phyloP scores from a whole-genome alignment of 1,140 invertebrate genomes.

The Drosophila grimshawi region DNA sequence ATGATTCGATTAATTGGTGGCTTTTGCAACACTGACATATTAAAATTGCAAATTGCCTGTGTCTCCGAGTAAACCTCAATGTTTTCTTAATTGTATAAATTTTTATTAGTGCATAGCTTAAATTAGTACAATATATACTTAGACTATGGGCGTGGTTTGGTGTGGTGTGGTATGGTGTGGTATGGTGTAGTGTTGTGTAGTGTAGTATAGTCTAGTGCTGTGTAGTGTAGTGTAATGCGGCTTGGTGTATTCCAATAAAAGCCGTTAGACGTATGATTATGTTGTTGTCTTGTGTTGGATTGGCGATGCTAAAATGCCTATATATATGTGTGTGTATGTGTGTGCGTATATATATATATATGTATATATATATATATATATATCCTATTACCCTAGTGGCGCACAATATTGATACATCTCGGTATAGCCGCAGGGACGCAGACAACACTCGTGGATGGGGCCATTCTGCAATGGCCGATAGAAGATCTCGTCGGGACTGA shows the following conservation, averaged over 20 bases:
- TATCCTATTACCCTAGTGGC: constrained; percentile 23
- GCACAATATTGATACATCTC: constrained; percentile 68
- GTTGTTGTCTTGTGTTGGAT: neutral
- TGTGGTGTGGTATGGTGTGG: constrained; percentile 20
- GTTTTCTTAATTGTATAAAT: constrained; percentile 62
- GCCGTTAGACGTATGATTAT: constrained; percentile 2
- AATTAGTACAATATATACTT: constrained; percentile 73
- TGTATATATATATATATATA: neutral
- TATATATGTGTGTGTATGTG: constrained; percentile 6
- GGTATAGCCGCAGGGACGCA: constrained; percentile 45
- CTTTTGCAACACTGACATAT: too few species aligned
- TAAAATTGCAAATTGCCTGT: neutral
- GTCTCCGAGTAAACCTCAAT: neutral
- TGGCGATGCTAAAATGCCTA: constrained; percentile 3
- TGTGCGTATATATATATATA: neutral
- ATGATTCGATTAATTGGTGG: too few species aligned
- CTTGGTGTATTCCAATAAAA: neutral
- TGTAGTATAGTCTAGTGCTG: constrained; percentile 17
- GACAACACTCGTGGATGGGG: constrained; percentile 63
- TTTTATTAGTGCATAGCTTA: constrained; percentile 73
- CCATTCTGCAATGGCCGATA: constrained; percentile 56
- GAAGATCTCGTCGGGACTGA: constrained; percentile 43
- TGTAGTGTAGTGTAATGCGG: neutral
- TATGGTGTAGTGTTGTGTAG: constrained; percentile 5
- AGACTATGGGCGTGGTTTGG: constrained; percentile 42